These are phyloP conservation scores for Opisthocomus hoazin DNA, from an alignment of 2,113 vertebrate genomes.

Conservation along the genomic window DNA sequence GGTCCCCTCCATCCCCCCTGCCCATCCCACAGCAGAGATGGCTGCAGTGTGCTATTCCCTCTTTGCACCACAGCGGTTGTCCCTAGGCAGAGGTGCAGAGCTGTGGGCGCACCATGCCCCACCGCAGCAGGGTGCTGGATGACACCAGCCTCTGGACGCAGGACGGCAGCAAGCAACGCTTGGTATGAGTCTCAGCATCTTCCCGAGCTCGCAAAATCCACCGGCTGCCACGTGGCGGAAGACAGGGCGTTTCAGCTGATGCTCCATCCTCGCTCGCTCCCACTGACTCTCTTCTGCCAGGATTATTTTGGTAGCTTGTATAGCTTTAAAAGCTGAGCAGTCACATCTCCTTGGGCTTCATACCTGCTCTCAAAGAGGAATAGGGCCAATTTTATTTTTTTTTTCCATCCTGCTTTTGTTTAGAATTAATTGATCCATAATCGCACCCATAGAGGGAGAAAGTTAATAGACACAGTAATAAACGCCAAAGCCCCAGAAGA, in stretches of 20 bases:
- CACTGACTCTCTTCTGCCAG: conserved; percentile 5
- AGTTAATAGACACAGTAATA: conserved; percentile 15
- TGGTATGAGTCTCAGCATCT: neutral
- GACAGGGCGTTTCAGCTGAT: neutral
- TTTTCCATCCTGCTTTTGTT: neutral
- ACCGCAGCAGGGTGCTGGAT: neutral
- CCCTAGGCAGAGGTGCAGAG: neutral
- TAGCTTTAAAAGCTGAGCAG: conserved; percentile 52
- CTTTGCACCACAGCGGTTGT: neutral
- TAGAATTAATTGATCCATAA: conserved; percentile 40
- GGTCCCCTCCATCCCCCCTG: neutral
- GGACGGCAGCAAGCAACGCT: neutral
- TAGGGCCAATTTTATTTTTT: neutral
- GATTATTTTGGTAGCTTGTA: neutral
- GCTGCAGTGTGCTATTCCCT: neutral
- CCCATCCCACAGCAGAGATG: neutral
- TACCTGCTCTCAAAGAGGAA: conserved; percentile 47
- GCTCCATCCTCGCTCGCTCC: neutral
- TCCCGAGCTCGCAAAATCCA: neutral
- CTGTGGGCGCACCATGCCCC: neutral
- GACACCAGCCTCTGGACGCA: neutral
- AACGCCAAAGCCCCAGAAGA: conserved; percentile 41
- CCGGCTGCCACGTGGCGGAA: neutral
- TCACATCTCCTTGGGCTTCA: conserved; percentile 10
- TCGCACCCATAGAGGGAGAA: neutral